Percentiles rank a stretch among this genome's conserved stretches.
phyloP scores from a whole-genome alignment of 2,113 vertebrate species.

The Trinectes maculatus region DNA sequence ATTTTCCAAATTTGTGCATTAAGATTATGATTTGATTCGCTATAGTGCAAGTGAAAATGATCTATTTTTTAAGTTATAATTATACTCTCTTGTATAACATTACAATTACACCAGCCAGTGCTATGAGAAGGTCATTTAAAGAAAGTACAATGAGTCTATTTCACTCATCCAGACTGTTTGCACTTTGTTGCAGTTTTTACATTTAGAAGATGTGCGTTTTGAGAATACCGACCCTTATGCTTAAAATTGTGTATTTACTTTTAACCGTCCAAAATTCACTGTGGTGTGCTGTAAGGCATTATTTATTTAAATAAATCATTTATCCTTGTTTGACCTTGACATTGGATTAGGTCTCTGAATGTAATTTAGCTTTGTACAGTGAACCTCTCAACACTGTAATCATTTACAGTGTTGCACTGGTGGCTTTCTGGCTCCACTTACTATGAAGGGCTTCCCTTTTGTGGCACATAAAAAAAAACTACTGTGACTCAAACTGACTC shows the following conservation, averaged over 20 bases:
- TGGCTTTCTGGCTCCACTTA: conserved; percentile 13
- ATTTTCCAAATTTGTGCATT: background rate
- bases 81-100: too few species aligned
- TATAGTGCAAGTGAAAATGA: background rate
- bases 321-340: too few species aligned
- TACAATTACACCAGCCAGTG: too few species aligned
- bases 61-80: background rate
- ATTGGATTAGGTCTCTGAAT: conserved; percentile 48
- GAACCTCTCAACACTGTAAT: conserved; percentile 14
- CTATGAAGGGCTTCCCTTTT: background rate
- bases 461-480: conserved; percentile 20
- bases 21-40: background rate
- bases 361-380: conserved; percentile 15
- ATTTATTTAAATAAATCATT: too few species aligned
- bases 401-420: conserved; percentile 8
- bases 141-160: background rate
- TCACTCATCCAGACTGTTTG: background rate
- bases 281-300: too few species aligned
- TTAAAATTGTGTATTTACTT: background rate
- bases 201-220: background rate
- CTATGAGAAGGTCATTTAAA: too few species aligned
- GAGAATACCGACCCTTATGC: background rate
- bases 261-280: too few species aligned
- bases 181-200: background rate
- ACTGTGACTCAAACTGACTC: too few species aligned